Evolutionary conservation across 2,888 invertebrate genomes (phyloP), one percentile per base, ranked within the genome.

Genomic region (Cerastis leucographa): DNA sequence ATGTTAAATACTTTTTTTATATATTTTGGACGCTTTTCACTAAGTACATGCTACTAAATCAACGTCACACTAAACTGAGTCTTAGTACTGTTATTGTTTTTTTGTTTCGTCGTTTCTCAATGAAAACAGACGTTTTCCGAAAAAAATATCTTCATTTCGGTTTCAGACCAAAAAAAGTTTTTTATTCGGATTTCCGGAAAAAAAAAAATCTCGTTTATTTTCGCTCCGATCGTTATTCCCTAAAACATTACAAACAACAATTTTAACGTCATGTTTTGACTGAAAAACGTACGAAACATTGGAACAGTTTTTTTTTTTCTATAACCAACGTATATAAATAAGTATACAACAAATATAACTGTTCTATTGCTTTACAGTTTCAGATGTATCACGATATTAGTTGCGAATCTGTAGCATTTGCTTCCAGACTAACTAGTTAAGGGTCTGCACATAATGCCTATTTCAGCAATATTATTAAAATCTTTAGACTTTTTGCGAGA

Each of bases 41-140:
- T 95, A 95, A 95, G 95, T 95, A 95, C 95, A 93, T 90, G 85
- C 88, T 90, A 85, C 78, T 75, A 89, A 87, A 90, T 86, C 87
- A 90, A 90, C 86, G 86, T 90, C 88, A 90, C 84, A 87, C 86
- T 76, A 90, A 85, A 86, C 72, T 86, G 85, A 87, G 83, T 87
- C 87, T 84, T 73, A 78, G 65, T 44, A 67, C 17, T 64, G 70
- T 73, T 69, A 51, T 46, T 74, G 65, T 76, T 69, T 40, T 74
- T 40, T 42, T 42, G 51, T 79, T 74, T 73, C 44, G 35, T 65
- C 44, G 12, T 77, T 82, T 87, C 71, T 54, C 42, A 65, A 74
- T 64, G 66, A 81, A 76, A 75, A 76, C 54, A 71, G 19, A 5
- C 1, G 14, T 19, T 64, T 19, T 29, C 42, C 9, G n/a, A 42